These are phyloP conservation scores for Epinotia brunnichana DNA, from an alignment of 2,888 invertebrate genomes.

Conservation along the genomic window DNA sequence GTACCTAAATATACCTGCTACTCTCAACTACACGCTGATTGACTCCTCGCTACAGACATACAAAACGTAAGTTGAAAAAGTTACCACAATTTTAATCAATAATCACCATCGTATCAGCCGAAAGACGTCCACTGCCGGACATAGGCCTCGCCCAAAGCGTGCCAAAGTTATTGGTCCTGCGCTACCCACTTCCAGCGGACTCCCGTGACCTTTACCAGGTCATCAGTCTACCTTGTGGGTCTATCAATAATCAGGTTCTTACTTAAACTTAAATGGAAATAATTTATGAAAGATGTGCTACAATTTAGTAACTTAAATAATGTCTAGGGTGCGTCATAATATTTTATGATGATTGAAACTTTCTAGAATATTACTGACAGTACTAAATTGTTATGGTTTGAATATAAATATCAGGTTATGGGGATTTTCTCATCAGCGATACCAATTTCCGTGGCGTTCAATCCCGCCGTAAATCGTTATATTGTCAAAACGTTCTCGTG, in stretches of 20 bases:
- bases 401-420: constrained; percentile 13
- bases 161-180: no score
- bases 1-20: background rate
- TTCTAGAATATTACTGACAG: constrained; percentile 3
- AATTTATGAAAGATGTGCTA: no score
- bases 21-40: background rate
- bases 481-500: background rate
- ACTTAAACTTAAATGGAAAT: no score
- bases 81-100: background rate
- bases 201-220: no score
- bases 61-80: background rate
- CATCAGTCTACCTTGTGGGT: no score
- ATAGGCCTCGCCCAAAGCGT: no score
- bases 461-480: background rate
- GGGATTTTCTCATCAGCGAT: background rate
- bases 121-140: no score
- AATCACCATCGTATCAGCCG: no score
- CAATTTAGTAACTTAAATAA: background rate
- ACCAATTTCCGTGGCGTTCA: background rate
- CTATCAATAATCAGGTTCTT: no score
- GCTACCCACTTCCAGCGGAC: no score
- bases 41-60: background rate
- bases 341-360: constrained; percentile 22
- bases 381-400: constrained; percentile 1
- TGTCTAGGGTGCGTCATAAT: background rate